A percentile compares a stretch with the other conserved stretches of the same genome.
phyloP scores from a whole-genome alignment of 2,888 invertebrate genomes.

The Microdon myrmicae region DNA sequence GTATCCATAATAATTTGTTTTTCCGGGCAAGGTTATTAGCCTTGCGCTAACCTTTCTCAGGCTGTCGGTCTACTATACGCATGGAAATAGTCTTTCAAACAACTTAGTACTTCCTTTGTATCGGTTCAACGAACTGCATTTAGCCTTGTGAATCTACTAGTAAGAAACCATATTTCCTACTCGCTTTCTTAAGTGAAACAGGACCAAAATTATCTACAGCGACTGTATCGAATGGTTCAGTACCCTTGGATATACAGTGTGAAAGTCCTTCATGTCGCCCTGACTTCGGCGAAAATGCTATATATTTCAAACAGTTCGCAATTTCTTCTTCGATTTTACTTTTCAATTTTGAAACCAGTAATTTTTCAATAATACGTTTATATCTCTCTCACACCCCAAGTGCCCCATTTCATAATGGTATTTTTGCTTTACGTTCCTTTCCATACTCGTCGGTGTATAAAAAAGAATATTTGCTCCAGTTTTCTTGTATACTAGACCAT shows the following conservation, averaged over 20 bases:
- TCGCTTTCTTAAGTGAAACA: conserved; percentile 11
- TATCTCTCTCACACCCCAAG: no score
- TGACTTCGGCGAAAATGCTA: conserved; percentile 6
- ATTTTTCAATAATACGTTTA: no score
- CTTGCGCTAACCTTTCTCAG: no score
- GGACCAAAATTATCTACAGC: conserved; percentile 32
- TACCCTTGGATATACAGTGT: conserved; percentile 54
- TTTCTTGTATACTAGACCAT: conserved; percentile 23
- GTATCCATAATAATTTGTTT: no score
- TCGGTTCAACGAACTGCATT: conserved; percentile 5
- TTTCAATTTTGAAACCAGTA: no score
- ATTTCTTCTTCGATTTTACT: conserved; percentile 13
- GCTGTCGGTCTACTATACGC: conserved; percentile 43
- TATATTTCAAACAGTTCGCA: conserved; percentile 21
- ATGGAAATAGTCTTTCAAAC: conserved; percentile 53
- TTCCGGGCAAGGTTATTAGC: no score
- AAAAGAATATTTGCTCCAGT: conserved; percentile 12
- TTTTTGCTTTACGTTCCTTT: no score
- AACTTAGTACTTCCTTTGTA: conserved; percentile 54
- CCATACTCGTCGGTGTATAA: conserved; percentile 19
- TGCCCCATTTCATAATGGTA: no score
- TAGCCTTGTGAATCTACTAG: conserved; percentile 20
- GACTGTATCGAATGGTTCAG: conserved; percentile 50
- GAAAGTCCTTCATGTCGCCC: conserved; percentile 53
- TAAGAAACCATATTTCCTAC: conserved; percentile 15